Evolutionary conservation across 2,797 vertebrate species (phyloP).

Genomic region (Prionace glauca): DNA sequence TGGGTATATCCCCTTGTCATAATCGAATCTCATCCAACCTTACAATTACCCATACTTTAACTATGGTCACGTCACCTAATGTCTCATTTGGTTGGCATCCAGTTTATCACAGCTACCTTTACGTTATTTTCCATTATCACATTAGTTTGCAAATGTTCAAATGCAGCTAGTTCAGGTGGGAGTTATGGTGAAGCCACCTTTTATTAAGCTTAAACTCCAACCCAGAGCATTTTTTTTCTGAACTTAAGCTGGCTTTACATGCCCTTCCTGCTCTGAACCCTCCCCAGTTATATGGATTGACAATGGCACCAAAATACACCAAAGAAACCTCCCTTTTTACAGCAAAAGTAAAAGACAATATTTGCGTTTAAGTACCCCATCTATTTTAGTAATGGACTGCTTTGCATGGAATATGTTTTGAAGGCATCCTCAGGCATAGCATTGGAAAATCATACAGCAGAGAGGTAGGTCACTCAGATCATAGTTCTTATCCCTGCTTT

Average conservation of each 20-base stretch:
- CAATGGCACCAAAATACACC: neutral
- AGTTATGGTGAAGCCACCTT: too few species aligned
- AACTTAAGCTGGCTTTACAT: neutral
- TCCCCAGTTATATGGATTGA: neutral
- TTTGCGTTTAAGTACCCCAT: neutral
- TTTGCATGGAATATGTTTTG: neutral
- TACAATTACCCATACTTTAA: too few species aligned
- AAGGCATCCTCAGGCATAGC: neutral
- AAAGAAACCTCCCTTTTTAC: neutral
- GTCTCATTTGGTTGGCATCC: too few species aligned
- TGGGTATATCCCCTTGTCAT: too few species aligned
- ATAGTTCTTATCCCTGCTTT: neutral
- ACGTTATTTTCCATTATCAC: too few species aligned
- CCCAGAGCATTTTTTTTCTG: too few species aligned
- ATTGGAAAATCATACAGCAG: neutral
- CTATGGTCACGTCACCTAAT: too few species aligned
- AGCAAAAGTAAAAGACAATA: neutral
- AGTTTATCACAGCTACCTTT: too few species aligned
- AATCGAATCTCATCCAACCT: too few species aligned
- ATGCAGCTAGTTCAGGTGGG: too few species aligned
- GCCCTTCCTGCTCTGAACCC: neutral
- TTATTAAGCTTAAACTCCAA: too few species aligned
- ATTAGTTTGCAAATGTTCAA: too few species aligned
- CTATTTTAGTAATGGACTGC: neutral
- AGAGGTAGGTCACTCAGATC: neutral